phyloP scores from a whole-genome alignment of 1,140 invertebrate genomes.

The Notospermus geniculatus region DNA sequence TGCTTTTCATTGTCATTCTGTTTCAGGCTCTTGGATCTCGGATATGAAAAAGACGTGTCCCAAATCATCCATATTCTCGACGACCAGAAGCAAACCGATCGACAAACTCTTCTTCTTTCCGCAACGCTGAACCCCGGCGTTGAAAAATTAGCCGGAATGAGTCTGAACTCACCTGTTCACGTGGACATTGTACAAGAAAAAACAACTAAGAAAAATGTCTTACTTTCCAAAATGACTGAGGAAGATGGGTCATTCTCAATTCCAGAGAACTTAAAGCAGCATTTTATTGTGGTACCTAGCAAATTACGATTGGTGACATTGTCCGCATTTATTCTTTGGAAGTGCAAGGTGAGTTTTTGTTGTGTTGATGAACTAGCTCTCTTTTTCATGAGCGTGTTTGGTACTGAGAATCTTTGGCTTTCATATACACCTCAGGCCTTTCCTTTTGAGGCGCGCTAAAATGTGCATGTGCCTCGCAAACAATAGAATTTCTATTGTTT shows the following conservation, averaged over 20 bases:
- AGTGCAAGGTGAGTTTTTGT: conserved; percentile 63
- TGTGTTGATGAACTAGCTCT: background rate
- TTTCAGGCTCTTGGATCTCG: conserved; percentile 79
- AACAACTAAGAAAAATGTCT: background rate
- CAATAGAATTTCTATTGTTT: no score
- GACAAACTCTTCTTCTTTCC: conserved; percentile 51
- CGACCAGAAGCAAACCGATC: conserved; percentile 24
- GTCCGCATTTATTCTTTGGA: conserved; percentile 76
- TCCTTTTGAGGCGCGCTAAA: no score
- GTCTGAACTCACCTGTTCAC: conserved; percentile 71
- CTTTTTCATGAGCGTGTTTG: conserved; percentile 8
- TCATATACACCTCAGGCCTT: no score
- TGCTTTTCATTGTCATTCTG: background rate
- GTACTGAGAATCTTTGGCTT: background rate
- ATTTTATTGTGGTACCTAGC: conserved; percentile 79
- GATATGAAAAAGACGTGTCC: conserved; percentile 87
- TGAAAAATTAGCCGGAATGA: conserved; percentile 82
- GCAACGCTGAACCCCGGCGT: conserved; percentile 64
- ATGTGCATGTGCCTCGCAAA: no score
- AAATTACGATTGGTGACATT: conserved; percentile 85
- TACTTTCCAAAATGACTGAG: conserved; percentile 5
- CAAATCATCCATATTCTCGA: conserved; percentile 52
- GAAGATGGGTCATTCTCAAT: conserved; percentile 71
- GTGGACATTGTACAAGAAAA: background rate
- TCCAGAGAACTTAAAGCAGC: conserved; percentile 78